A percentile compares a stretch with the other conserved stretches of the same genome.
phyloP scores from a whole-genome alignment of 1,140 invertebrate species.

The Formica selysi region DNA sequence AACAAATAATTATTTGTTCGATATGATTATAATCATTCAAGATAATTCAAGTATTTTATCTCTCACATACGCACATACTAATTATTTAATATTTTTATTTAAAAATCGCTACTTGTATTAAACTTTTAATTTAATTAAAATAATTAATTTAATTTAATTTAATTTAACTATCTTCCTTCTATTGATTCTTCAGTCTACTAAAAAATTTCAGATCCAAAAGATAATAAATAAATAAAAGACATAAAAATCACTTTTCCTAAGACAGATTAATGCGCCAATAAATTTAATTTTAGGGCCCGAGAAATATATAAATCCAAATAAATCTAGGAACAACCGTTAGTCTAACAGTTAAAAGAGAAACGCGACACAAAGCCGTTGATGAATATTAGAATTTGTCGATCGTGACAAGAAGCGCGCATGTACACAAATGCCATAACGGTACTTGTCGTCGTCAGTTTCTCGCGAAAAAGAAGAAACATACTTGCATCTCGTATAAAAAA shows the following conservation, averaged over 20 bases:
- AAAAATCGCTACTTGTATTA: too few species aligned
- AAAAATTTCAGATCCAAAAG: not conserved
- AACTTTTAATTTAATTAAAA: too few species aligned
- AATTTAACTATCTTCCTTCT: not conserved
- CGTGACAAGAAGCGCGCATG: constrained; percentile 23
- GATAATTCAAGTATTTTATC: not conserved
- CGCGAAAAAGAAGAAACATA: constrained; percentile 26
- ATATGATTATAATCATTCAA: not conserved
- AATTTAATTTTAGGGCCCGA: not conserved
- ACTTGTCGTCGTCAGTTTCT: constrained; percentile 18
- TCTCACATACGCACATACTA: too few species aligned
- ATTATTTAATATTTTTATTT: too few species aligned
- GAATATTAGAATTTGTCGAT: constrained; percentile 37
- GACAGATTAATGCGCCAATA: not conserved
- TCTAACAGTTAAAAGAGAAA: not conserved
- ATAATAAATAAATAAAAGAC: not conserved
- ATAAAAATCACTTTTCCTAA: not conserved
- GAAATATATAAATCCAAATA: not conserved
- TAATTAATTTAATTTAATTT: too few species aligned
- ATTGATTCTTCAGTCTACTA: not conserved
- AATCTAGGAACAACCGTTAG: not conserved
- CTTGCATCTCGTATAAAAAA: constrained; percentile 4
- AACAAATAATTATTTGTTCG: not conserved
- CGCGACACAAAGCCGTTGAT: constrained; percentile 15
- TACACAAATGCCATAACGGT: constrained; percentile 32